A percentile compares a stretch with the other conserved stretches of the same genome.
phyloP scores from a whole-genome alignment of 2,888 invertebrate genomes.

The Tipula lateralis region DNA sequence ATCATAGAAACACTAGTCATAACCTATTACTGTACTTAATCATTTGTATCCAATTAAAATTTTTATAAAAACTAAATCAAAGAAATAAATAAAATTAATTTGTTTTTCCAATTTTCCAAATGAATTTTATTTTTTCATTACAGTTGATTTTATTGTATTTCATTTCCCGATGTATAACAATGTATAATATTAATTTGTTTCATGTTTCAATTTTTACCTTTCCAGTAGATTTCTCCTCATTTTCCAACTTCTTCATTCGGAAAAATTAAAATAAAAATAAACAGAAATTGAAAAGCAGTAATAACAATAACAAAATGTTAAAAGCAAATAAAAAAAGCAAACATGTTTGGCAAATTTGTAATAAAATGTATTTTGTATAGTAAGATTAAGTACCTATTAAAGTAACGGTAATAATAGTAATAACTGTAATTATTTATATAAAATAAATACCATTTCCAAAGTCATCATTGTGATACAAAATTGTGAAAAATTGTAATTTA shows the following conservation, averaged over 20 bases:
- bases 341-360: not conserved
- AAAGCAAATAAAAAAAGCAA: not conserved
- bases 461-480: slow-evolving; percentile 11
- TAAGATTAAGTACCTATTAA: slow-evolving; percentile 24
- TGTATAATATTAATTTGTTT: not conserved
- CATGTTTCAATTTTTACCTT: not conserved
- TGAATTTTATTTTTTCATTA: not conserved
- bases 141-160: not conserved
- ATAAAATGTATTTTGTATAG: not conserved
- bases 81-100: slow-evolving; percentile 15
- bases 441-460: not conserved
- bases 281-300: not conserved
- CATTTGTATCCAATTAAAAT: not conserved
- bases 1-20: not conserved
- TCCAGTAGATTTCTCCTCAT: not conserved
- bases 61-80: not conserved
- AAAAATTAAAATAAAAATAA: slow-evolving; percentile 24
- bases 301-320: not conserved
- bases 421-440: slow-evolving; percentile 19
- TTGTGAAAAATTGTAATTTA: not conserved
- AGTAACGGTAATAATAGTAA: slow-evolving; percentile 11
- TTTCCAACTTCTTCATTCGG: not conserved
- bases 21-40: not conserved
- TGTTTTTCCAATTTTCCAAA: slow-evolving; percentile 5
- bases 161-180: not conserved